A percentile compares a stretch with the other conserved stretches of the same genome.
These are phyloP conservation scores for Limonius californicus DNA, from an alignment of 1,140 invertebrate genomes.

Conservation along the genomic window DNA sequence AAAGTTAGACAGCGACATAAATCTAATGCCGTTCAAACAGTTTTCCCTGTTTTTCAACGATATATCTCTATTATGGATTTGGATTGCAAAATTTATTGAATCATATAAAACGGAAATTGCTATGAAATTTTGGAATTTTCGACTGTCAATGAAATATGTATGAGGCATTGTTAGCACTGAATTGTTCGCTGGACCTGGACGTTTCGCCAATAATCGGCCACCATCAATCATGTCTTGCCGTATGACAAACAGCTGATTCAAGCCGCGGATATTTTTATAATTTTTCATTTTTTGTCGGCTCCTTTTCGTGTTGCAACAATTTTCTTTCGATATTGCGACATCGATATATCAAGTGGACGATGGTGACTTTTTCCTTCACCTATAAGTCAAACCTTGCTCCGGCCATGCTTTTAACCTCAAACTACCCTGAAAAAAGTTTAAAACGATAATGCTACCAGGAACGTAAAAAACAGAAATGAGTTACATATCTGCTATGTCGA, in stretches of 20 bases:
- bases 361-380: background rate
- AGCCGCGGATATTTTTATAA: conserved; percentile 3
- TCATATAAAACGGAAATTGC: conserved; percentile 25
- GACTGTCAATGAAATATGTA: conserved; percentile 19
- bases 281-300: conserved; percentile 17
- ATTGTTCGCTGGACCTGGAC: conserved; percentile 4
- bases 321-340: background rate
- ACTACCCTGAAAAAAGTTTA: no score
- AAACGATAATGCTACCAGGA: no score
- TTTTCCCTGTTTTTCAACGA: conserved; percentile 16
- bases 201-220: conserved; percentile 11
- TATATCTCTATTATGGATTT: conserved; percentile 24
- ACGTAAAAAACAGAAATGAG: no score
- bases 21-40: conserved; percentile 11
- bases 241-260: conserved; percentile 18
- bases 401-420: no score
- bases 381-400: no score
- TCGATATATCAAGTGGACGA: background rate
- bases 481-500: no score
- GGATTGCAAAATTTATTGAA: conserved; percentile 23
- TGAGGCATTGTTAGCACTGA: conserved; percentile 21
- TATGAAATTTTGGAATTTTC: conserved; percentile 19
- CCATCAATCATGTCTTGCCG: conserved; percentile 13
- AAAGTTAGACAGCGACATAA: conserved; percentile 17
- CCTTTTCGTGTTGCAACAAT: conserved; percentile 9